Evolutionary conservation across 2,797 vertebrate species (phyloP).

Genomic region (Enteromius trimaculatus): DNA sequence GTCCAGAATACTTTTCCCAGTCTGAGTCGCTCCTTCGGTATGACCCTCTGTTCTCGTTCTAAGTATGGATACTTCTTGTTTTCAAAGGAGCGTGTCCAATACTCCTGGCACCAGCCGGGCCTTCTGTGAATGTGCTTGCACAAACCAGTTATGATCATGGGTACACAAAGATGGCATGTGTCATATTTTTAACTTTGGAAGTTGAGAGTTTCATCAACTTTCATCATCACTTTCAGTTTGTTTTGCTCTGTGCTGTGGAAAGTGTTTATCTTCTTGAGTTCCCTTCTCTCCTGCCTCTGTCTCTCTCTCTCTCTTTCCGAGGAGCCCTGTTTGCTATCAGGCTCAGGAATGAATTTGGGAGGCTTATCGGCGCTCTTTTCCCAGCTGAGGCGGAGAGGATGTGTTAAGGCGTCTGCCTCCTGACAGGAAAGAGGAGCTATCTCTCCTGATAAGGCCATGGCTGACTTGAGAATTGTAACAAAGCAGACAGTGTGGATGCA

Average conservation of each 20-base stretch:
- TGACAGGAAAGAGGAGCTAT: conserved; percentile 61
- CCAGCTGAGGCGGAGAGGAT: conserved; percentile 60
- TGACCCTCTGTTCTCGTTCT: conserved; percentile 28
- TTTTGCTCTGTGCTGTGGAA: conserved; percentile 67
- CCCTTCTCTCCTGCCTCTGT: not conserved
- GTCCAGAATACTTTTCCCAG: conserved; percentile 29
- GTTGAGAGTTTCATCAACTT: conserved; percentile 69
- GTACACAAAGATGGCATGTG: conserved; percentile 54
- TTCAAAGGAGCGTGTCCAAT: conserved; percentile 51
- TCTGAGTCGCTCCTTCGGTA: conserved; percentile 26
- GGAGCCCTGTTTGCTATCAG: conserved; percentile 65
- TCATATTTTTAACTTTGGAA: conserved; percentile 57
- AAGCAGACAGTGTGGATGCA: conserved; percentile 63
- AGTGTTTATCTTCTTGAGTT: conserved; percentile 69
- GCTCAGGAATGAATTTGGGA: conserved; percentile 70
- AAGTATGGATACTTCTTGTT: conserved; percentile 52
- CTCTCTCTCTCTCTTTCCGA: conserved; percentile 44
- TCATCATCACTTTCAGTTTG: conserved; percentile 73
- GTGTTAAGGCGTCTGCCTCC: conserved; percentile 64
- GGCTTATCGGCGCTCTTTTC: conserved; percentile 62
- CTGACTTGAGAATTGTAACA: conserved; percentile 71
- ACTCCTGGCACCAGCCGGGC: conserved; percentile 28
- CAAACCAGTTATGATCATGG: conserved; percentile 56
- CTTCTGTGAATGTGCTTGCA: conserved; percentile 46
- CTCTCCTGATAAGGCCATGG: conserved; percentile 69